Percentiles rank a stretch among this genome's conserved stretches.
phyloP scores from a whole-genome alignment of 2,888 invertebrate genomes.

The Trilocha varians region DNA sequence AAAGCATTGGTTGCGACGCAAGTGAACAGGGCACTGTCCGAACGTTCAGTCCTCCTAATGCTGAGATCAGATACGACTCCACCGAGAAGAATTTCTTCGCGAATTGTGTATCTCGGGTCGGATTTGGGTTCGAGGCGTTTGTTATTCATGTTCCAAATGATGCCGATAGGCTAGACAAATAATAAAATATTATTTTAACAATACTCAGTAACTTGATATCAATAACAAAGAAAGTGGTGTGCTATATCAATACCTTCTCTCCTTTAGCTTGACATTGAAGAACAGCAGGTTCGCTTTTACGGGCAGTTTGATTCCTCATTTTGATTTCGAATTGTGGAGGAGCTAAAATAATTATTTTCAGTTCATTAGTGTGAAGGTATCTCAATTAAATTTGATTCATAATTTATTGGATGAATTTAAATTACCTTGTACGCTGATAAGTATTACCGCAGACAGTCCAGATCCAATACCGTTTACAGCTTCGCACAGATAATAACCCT shows the following conservation, averaged over 20 bases:
- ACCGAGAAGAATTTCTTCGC: constrained; percentile 89
- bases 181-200: background rate
- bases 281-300: constrained; percentile 91
- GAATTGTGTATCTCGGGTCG: constrained; percentile 87
- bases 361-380: background rate
- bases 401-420: background rate
- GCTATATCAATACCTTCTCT: constrained; percentile 84
- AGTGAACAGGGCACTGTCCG: constrained; percentile 91
- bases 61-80: constrained; percentile 92
- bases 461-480: constrained; percentile 97
- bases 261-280: constrained; percentile 94
- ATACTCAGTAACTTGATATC: background rate
- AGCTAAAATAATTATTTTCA: constrained; percentile 66
- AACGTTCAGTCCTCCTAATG: constrained; percentile 90
- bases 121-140: constrained; percentile 91
- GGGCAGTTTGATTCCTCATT: constrained; percentile 91
- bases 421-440: constrained; percentile 93
- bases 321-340: constrained; percentile 96
- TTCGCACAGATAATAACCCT: constrained; percentile 96
- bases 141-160: constrained; percentile 96
- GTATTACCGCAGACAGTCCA: constrained; percentile 93
- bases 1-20: constrained; percentile 95
- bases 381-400: background rate
- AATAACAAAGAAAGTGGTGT: background rate
- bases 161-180: constrained; percentile 82